Evolutionary conservation across 1,140 invertebrate species (phyloP).

Genomic region (Gryllus bimaculatus): DNA sequence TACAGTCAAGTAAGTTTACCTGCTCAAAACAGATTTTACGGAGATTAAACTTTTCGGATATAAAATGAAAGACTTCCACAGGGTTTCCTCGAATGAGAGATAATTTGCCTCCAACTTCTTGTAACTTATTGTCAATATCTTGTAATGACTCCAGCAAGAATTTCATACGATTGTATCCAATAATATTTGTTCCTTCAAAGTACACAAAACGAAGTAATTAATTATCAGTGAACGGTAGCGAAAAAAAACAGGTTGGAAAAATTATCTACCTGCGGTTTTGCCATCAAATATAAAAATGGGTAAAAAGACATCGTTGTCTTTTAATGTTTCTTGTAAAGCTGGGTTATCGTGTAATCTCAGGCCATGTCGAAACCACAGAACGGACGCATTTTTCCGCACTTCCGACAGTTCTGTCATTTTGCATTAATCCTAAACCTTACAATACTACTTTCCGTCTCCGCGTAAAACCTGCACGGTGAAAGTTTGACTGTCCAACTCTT

Average conservation of each 20-base stretch:
- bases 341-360: slow-evolving; percentile 65
- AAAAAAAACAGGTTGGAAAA: not conserved
- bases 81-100: slow-evolving; percentile 55
- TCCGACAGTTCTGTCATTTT: not conserved
- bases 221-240: not conserved
- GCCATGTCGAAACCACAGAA: slow-evolving; percentile 67
- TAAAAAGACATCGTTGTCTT: slow-evolving; percentile 42
- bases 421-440: no score
- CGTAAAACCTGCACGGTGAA: no score
- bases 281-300: slow-evolving; percentile 66
- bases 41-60: slow-evolving; percentile 46
- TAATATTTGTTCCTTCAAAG: slow-evolving; percentile 45
- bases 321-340: slow-evolving; percentile 47
- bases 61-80: slow-evolving; percentile 45
- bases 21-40: slow-evolving; percentile 52
- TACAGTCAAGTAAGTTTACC: slow-evolving; percentile 25
- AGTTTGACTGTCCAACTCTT: no score
- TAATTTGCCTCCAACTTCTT: slow-evolving; percentile 46
- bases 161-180: slow-evolving; percentile 58
- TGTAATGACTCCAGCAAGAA: slow-evolving; percentile 61
- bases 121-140: slow-evolving; percentile 54
- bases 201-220: not conserved
- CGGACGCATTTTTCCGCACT: slow-evolving; percentile 19
- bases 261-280: slow-evolving; percentile 48
- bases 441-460: no score